Evolutionary conservation across 2,888 invertebrate species (phyloP).

Genomic region (Ochropacha duplaris): DNA sequence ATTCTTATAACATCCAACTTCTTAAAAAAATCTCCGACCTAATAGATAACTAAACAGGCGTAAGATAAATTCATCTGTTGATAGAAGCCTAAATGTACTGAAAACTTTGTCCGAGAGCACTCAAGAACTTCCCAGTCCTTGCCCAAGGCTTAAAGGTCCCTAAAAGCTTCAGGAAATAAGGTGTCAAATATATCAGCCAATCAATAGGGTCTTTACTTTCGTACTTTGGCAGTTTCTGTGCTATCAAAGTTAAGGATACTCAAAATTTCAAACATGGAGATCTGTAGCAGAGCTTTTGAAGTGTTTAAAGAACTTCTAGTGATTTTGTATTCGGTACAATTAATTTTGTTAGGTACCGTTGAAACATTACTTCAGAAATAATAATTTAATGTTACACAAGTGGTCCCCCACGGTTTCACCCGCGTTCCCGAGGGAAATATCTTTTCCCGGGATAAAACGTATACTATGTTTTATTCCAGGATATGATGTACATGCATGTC

Average conservation of each 20-base stretch:
- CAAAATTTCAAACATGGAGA: background rate
- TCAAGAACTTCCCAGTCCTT: background rate
- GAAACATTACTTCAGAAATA: no score
- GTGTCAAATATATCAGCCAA: constrained; percentile 1
- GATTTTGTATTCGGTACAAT: background rate
- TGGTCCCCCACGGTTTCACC: no score
- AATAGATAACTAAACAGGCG: background rate
- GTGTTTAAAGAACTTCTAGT: background rate
- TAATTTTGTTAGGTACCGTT: no score
- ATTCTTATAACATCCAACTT: no score
- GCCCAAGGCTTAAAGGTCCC: background rate
- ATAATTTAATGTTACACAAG: no score
- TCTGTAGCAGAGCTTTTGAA: background rate
- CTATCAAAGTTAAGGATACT: background rate
- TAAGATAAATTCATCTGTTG: background rate
- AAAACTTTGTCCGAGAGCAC: background rate
- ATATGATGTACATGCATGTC: no score
- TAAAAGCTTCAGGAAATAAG: constrained; percentile 1
- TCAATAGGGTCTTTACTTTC: background rate
- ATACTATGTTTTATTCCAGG: no score
- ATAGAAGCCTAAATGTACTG: background rate
- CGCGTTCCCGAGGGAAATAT: no score
- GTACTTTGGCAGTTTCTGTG: background rate
- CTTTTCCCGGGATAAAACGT: no score
- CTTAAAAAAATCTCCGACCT: background rate